Evolutionary conservation across 2,888 invertebrate genomes (phyloP), one percentile per base, ranked within the genome.

Genomic region (Sesamia inferens): DNA sequence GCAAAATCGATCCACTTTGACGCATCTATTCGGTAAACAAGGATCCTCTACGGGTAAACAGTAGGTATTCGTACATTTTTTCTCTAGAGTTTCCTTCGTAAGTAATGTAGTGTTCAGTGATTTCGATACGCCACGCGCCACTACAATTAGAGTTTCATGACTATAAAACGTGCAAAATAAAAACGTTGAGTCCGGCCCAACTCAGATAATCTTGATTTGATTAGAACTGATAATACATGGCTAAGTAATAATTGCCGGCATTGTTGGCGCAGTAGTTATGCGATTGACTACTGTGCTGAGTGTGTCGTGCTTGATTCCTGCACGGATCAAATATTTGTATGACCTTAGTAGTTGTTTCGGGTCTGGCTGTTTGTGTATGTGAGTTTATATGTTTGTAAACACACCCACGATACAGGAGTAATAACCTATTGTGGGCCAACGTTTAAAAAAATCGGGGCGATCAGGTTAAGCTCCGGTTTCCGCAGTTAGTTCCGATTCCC

Each of bases 1-100:
- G 63, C 73, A 66, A 74, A 71, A 78, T 78, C 74, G 74, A 84
- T 81, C 70, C 63, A 55, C 54, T 70, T 67, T 57, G 71, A 68
- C 58, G 65, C 54, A 74, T 76, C 61, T 68, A 68, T 58, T 77
- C 71, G 48, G 64, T 70, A 80, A 82, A 80, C 76, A 76, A 61
- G 39, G 63, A 71, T 63, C 63, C 61, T 77, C 70, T 64, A 81
- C 42, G 62, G 48, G 68, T 69, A 64, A 61, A 76, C 68, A 39
- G 31, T 65, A 31, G 16, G n/a, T 62, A 11, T n/a, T 54, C 10
- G 10, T n/a, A 65, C 11, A 64, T 63, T 71, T 55, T 79, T 62
- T 48, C 57, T 74, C 48, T 64, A 77, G 65, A 72, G 14, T 71
- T 71, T 75, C 24, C 19, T 65, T 63, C 24, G 51, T 58, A 51